Base-by-base conservation (phyloP, 2,113 vertebrate species). In the Notothenia rossii region DNA sequence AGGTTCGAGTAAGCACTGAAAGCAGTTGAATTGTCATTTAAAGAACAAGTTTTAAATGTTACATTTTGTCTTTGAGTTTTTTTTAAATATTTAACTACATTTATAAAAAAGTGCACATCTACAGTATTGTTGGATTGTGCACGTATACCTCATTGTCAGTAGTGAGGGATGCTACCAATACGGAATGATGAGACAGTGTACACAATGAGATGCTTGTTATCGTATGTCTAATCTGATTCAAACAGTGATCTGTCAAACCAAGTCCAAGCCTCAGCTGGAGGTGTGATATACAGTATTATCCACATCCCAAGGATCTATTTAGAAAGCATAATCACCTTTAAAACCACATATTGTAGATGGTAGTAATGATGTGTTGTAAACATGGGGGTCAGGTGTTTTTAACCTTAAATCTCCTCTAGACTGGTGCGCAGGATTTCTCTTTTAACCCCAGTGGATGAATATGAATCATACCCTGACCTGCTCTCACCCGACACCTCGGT, bases 381-480 rank as follows among this genome's bases (percentile, higher is more conserved):
- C 36, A 48, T 6, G 13, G n/a, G 40, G 20, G 18, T 22, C 29
- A 29, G 3, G 18, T 10, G 59, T 40, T 40, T 40, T 54, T 29
- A 29, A 29, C 29, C 29, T 29, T 29, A 29, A 29, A 29, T 29
- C 29, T 29, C 29, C 29, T 29, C 29, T 29, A 29, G 29, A 29
- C 29, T 11, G 43, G 40, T 11, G 45, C 17, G 9, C 43, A 10
- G 10, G 4, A 4, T 33, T 63, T 63, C 62, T 63, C 14, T 75
- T 54, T 59, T 22, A 75, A 79, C 17, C 22, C 9, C 9, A 4
- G 7, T 10, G 17, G 45, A 9, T 15, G 29, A 45, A 36, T 40
- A 43, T 11, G 60, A 77, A 69, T 29, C 25, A 72, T 50, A 43
- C 18, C 46, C 53, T 61, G 74, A 82, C 73, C 40, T 51, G 29